Percentiles rank a stretch among this genome's conserved stretches.
Conservation (phyloP, 2,797 vertebrate species). For the Pangasius sanitwongsei region DNA sequence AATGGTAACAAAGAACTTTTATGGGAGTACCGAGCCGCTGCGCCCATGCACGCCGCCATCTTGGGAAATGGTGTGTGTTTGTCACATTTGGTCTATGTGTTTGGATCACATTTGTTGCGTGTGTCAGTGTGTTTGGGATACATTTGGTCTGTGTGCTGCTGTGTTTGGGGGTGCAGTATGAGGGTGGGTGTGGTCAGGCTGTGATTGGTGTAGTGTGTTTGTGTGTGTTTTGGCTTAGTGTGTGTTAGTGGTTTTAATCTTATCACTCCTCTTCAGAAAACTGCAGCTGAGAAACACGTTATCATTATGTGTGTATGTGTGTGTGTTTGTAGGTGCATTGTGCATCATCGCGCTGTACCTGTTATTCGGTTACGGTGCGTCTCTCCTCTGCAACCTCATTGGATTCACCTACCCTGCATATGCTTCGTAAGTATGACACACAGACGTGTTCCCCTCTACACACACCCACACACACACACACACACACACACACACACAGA, state of each 20-base stretch:
- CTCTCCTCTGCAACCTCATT: constrained; percentile 92
- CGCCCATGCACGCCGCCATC: no score
- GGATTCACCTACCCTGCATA: constrained; percentile 93
- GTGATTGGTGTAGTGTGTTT: background rate
- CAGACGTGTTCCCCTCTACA: no score
- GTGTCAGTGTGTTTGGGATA: background rate
- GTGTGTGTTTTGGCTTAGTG: background rate
- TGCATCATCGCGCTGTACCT: constrained; percentile 82
- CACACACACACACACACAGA: constrained; percentile 1
- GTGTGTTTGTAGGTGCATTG: constrained; percentile 71
- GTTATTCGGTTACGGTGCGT: constrained; percentile 89
- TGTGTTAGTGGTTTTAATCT: background rate
- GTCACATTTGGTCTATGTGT: background rate
- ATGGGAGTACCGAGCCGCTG: no score
- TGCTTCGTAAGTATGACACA: constrained; percentile 84
- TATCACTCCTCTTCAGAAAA: background rate
- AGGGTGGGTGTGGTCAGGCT: no score
- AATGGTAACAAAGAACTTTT: no score
- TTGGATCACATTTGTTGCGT: background rate
- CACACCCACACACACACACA: no score
- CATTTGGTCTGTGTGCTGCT: no score
- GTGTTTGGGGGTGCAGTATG: no score
- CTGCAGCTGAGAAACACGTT: background rate
- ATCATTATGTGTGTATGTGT: constrained; percentile 14
- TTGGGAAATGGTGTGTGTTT: no score